These are phyloP conservation scores for Xerus inauris DNA, from an alignment of 2,113 vertebrate species.

Conservation along the genomic window DNA sequence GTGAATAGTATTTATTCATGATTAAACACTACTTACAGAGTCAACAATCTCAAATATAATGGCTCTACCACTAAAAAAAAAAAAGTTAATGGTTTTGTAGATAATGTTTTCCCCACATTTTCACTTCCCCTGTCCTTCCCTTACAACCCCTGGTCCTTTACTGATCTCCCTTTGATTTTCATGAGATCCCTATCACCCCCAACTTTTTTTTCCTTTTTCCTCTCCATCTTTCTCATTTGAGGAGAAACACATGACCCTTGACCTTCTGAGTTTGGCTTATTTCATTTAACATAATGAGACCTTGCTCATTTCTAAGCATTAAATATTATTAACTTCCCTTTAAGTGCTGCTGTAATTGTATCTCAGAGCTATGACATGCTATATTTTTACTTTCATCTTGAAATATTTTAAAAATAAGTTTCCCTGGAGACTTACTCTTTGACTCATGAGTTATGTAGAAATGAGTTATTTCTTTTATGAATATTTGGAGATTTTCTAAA, in stretches of 20 bases:
- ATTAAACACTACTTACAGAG: slow-evolving; percentile 46
- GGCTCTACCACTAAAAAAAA: slow-evolving; percentile 47
- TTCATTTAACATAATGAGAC: background rate
- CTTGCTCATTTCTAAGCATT: background rate
- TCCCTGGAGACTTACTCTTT: background rate
- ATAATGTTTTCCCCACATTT: slow-evolving; percentile 23
- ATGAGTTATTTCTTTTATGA: background rate
- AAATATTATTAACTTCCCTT: background rate
- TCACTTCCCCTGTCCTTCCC: no score
- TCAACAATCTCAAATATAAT: slow-evolving; percentile 38
- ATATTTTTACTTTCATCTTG: background rate
- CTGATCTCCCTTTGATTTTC: no score
- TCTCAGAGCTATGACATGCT: background rate
- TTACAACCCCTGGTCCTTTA: no score
- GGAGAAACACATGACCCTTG: no score
- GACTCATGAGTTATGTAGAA: background rate
- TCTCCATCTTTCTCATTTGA: no score
- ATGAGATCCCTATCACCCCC: no score
- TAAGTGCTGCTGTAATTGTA: background rate
- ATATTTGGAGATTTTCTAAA: background rate
- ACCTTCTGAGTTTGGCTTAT: background rate
- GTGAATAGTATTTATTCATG: slow-evolving; percentile 37
- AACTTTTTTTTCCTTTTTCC: no score
- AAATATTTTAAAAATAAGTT: background rate
- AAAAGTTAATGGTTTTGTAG: background rate